Evolutionary conservation across 2,113 vertebrate genomes (phyloP).

Genomic region (Oryzias celebensis): DNA sequence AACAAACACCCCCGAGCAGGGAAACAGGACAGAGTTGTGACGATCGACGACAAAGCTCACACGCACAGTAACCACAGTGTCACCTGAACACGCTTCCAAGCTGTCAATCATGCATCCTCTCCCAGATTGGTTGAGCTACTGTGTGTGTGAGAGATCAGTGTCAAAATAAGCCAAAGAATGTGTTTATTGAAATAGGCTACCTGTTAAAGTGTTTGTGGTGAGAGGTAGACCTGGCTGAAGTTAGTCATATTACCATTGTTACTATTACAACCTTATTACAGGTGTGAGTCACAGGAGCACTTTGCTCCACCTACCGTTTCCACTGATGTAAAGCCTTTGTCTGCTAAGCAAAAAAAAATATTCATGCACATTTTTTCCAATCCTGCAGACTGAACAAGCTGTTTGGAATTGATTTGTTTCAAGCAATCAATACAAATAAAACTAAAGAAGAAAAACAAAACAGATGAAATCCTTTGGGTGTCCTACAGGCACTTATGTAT

Average conservation of each 20-base stretch:
- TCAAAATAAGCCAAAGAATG: constrained; percentile 3
- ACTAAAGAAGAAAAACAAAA: no score
- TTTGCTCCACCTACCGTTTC: constrained; percentile 1
- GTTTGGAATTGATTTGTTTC: no score
- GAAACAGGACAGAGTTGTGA: constrained; percentile 6
- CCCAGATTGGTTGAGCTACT: constrained; percentile 16
- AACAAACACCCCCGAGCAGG: neutral
- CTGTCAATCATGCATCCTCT: constrained; percentile 31
- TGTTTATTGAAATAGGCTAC: constrained; percentile 31
- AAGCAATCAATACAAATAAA: no score
- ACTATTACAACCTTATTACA: constrained; percentile 9
- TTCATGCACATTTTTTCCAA: no score
- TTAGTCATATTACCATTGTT: constrained; percentile 39
- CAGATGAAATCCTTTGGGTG: no score
- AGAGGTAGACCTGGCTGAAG: neutral
- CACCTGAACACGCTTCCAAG: constrained; percentile 11
- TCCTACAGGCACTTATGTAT: no score
- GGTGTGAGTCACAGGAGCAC: constrained; percentile 27
- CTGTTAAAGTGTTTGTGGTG: constrained; percentile 1
- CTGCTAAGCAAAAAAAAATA: no score
- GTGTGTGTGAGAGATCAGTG: neutral
- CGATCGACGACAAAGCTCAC: constrained; percentile 27
- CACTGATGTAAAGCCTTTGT: neutral
- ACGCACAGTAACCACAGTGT: constrained; percentile 8
- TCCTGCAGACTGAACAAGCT: no score